These are phyloP conservation scores for Luscinia luscinia DNA, from an alignment of 2,797 vertebrate species.

Conservation along the genomic window DNA sequence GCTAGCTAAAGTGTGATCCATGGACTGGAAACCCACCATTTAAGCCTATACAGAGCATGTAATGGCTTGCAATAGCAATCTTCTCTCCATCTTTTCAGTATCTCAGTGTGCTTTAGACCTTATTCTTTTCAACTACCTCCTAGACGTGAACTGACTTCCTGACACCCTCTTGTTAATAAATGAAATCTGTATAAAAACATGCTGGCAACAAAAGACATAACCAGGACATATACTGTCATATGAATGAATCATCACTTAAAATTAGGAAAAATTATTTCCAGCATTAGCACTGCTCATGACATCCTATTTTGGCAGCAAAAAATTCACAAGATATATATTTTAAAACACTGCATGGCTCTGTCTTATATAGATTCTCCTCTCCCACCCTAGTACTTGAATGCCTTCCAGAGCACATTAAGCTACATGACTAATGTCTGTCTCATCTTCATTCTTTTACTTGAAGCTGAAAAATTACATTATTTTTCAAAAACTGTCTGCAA, in stretches of 20 bases:
- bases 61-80: not conserved
- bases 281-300: not conserved
- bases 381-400: not conserved
- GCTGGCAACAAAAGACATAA: not conserved
- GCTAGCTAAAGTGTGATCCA: not conserved
- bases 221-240: not conserved
- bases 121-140: not conserved
- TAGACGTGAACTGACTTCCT: not conserved
- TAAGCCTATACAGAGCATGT: not conserved
- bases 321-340: not conserved
- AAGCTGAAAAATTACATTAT: slow-evolving; percentile 11
- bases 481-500: slow-evolving; percentile 38
- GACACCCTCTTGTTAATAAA: not conserved
- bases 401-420: slow-evolving; percentile 36
- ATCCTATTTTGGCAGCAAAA: slow-evolving; percentile 21
- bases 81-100: not conserved
- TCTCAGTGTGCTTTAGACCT: not conserved
- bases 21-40: not conserved
- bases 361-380: not conserved
- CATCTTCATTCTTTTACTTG: slow-evolving; percentile 6
- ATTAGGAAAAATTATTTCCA: slow-evolving; percentile 17
- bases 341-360: not conserved
- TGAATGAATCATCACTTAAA: slow-evolving; percentile 38
- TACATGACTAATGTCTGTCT: slow-evolving; percentile 45
- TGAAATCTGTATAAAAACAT: not conserved